Evolutionary conservation across 2,797 vertebrate species (phyloP).

Genomic region (Lycodopsis pacificus): DNA sequence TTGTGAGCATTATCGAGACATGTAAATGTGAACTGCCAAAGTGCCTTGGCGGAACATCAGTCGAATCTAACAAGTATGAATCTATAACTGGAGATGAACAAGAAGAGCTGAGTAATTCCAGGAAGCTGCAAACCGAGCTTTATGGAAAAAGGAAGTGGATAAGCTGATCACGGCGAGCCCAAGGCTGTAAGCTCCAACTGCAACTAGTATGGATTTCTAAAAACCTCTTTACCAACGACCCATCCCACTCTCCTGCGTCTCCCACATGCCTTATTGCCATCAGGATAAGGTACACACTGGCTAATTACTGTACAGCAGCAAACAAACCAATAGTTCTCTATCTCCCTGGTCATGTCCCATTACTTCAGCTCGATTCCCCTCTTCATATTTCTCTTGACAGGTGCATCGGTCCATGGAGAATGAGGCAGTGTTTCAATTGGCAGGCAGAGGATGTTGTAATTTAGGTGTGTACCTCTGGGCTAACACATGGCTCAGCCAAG

Average conservation of each 20-base stretch:
- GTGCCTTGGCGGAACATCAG: slow-evolving; percentile 48
- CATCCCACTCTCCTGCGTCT: slow-evolving; percentile 34
- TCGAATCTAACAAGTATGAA: slow-evolving; percentile 45
- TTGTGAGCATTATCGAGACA: slow-evolving; percentile 18
- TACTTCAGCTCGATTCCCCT: slow-evolving; percentile 70
- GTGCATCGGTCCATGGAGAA: slow-evolving; percentile 79
- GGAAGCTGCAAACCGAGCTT: slow-evolving; percentile 36
- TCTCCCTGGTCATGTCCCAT: slow-evolving; percentile 80
- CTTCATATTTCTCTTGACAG: slow-evolving; percentile 81
- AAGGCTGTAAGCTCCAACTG: slow-evolving; percentile 27
- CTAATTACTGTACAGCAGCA: slow-evolving; percentile 76
- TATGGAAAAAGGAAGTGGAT: slow-evolving; percentile 21
- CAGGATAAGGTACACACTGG: slow-evolving; percentile 56
- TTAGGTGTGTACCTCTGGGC: slow-evolving; percentile 72
- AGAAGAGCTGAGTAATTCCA: slow-evolving; percentile 37
- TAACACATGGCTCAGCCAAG: slow-evolving; percentile 71
- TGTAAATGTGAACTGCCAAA: slow-evolving; percentile 46
- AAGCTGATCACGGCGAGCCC: slow-evolving; percentile 31
- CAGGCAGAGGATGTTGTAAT: slow-evolving; percentile 73
- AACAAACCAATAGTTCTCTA: slow-evolving; percentile 73
- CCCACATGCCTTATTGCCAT: slow-evolving; percentile 52
- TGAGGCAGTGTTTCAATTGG: slow-evolving; percentile 64
- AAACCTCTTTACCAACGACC: slow-evolving; percentile 47
- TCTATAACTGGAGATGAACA: slow-evolving; percentile 48
- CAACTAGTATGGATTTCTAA: slow-evolving; percentile 55